Conservation (phyloP, 2,797 vertebrate species). For the Sebastes ruberrimus region DNA sequence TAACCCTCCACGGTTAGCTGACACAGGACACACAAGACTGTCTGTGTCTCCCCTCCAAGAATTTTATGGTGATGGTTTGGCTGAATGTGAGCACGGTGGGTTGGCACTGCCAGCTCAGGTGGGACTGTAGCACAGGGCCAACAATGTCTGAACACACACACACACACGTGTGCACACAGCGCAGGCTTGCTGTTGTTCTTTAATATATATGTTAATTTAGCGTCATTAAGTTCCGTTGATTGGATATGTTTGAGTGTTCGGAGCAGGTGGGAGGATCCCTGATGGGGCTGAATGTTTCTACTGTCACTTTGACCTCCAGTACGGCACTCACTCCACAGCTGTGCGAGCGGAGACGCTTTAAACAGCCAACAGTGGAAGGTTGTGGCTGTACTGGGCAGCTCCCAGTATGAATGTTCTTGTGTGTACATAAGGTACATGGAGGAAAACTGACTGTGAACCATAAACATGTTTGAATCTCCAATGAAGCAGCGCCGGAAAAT, state of each 20-base stretch:
- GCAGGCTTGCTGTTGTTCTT: slow-evolving; percentile 58
- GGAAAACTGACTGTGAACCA: slow-evolving; percentile 51
- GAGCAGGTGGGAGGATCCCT: slow-evolving; percentile 54
- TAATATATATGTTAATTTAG: slow-evolving; percentile 74
- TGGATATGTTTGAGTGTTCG: slow-evolving; percentile 30
- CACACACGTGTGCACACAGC: not conserved
- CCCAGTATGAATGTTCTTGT: slow-evolving; percentile 43
- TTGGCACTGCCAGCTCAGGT: slow-evolving; percentile 68
- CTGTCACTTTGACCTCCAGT: slow-evolving; percentile 34
- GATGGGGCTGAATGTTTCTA: slow-evolving; percentile 30
- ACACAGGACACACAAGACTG: slow-evolving; percentile 73
- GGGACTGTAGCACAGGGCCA: slow-evolving; percentile 49
- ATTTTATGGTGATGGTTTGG: slow-evolving; percentile 79
- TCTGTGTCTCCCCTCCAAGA: slow-evolving; percentile 76
- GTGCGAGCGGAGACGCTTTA: slow-evolving; percentile 1
- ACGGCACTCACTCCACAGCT: not conserved
- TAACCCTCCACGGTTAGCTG: slow-evolving; percentile 55
- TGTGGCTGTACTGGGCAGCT: slow-evolving; percentile 48
- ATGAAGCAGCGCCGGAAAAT: slow-evolving; percentile 61
- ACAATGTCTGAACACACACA: slow-evolving; percentile 22
- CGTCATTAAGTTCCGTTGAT: slow-evolving; percentile 41
- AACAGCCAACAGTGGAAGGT: slow-evolving; percentile 31
- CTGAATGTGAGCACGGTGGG: slow-evolving; percentile 60
- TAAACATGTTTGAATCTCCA: slow-evolving; percentile 36
- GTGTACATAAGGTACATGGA: slow-evolving; percentile 13